These are phyloP conservation scores for Cyanoramphus novaezelandiae DNA, from an alignment of 2,113 vertebrate genomes.

Conservation along the genomic window DNA sequence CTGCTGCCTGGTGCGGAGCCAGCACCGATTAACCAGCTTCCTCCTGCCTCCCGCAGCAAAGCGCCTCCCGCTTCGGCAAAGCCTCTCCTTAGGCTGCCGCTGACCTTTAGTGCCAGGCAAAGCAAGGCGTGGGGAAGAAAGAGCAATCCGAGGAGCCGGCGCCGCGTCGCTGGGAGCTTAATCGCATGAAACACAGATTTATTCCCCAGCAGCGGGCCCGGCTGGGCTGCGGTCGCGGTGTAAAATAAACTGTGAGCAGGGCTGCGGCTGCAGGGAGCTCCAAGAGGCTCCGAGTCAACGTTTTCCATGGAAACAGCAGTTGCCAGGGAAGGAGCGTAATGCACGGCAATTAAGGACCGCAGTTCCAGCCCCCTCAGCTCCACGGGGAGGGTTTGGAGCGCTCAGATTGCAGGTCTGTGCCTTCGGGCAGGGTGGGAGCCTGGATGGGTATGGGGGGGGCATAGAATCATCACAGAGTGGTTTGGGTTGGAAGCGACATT, in stretches of 20 bases:
- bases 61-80: not conserved
- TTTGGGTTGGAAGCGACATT: not conserved
- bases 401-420: accelerated
- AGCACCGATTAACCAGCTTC: not conserved
- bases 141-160: accelerated
- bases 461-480: too few species aligned
- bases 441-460: not conserved
- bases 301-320: slow-evolving; percentile 26
- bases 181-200: not conserved
- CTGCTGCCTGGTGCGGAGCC: not conserved
- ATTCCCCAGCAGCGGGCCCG: accelerated
- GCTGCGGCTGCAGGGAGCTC: not conserved
- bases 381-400: not conserved
- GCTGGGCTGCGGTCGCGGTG: accelerated
- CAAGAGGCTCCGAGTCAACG: not conserved
- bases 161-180: accelerated
- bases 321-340: not conserved
- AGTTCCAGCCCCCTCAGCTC: not conserved
- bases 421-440: accelerated
- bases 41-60: not conserved
- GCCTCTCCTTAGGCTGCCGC: not conserved
- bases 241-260: not conserved
- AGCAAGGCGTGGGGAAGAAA: not conserved
- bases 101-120: not conserved
- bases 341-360: accelerated